Percentiles rank a stretch among this genome's conserved stretches.
These are phyloP conservation scores for Crypturellus undulatus DNA, from an alignment of 2,113 vertebrate species.

Conservation along the genomic window DNA sequence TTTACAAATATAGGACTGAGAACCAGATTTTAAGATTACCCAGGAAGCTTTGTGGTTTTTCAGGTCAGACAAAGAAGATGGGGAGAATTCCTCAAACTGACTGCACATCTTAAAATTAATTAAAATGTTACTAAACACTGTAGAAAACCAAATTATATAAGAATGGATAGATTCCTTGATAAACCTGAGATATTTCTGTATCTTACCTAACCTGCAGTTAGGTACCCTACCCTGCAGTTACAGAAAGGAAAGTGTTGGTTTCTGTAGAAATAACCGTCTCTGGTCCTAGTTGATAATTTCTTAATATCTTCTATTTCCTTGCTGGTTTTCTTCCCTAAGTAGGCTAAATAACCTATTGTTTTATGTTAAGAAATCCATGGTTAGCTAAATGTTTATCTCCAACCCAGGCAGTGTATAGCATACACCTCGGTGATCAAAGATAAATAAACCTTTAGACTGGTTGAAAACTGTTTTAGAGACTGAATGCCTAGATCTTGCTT, in stretches of 20 bases:
- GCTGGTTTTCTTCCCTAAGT: not conserved
- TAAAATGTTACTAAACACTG: not conserved
- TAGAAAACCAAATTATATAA: not conserved
- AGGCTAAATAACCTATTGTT: not conserved
- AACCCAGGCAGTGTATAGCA: not conserved
- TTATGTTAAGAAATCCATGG: not conserved
- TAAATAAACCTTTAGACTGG: not conserved
- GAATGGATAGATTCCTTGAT: not conserved
- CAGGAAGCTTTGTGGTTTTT: not conserved
- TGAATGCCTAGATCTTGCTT: rapidly evolving
- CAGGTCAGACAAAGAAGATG: not conserved
- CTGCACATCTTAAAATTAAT: not conserved
- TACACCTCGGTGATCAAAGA: not conserved
- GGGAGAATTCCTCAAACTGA: not conserved
- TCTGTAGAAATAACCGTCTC: not conserved
- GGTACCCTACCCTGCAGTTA: not conserved
- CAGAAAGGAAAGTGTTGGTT: not conserved
- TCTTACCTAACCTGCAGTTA: not conserved
- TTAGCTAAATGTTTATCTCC: not conserved
- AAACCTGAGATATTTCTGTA: not conserved
- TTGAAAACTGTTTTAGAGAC: not conserved
- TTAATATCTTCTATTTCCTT: not conserved
- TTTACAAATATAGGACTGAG: not conserved
- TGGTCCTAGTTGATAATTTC: not conserved
- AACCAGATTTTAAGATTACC: not conserved